These are phyloP conservation scores for Centrocercus urophasianus DNA, from an alignment of 2,113 vertebrate genomes.

Conservation along the genomic window DNA sequence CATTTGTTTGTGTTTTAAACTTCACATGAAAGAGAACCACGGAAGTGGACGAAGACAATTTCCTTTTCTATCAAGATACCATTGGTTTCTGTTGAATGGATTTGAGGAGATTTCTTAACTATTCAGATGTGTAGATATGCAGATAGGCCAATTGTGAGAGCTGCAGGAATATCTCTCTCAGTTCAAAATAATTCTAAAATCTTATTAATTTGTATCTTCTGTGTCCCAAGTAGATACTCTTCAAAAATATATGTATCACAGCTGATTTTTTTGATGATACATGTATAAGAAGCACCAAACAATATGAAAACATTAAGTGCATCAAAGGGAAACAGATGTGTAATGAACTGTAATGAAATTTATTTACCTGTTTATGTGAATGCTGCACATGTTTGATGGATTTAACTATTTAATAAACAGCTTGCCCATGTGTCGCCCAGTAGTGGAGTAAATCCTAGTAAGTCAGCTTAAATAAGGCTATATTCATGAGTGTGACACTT, in stretches of 20 bases:
- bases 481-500: neutral
- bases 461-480: neutral
- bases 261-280: neutral
- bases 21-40: neutral
- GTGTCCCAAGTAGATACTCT: neutral
- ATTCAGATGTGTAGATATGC: neutral
- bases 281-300: neutral
- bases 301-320: neutral
- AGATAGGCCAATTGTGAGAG: neutral
- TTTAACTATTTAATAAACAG: conserved; percentile 35
- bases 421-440: conserved; percentile 21
- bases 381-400: neutral
- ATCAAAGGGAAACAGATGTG: conserved; percentile 20
- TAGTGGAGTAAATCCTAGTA: neutral
- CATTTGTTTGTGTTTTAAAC: fast-evolving
- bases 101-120: neutral
- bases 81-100: neutral
- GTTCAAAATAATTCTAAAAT: neutral
- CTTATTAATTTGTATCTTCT: neutral
- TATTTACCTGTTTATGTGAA: conserved; percentile 52
- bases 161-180: neutral
- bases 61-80: neutral
- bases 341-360: conserved; percentile 16
- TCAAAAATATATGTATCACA: neutral
- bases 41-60: neutral